These are phyloP conservation scores for Crotalus viridis DNA, from an alignment of 2,113 vertebrate genomes.

Conservation along the genomic window DNA sequence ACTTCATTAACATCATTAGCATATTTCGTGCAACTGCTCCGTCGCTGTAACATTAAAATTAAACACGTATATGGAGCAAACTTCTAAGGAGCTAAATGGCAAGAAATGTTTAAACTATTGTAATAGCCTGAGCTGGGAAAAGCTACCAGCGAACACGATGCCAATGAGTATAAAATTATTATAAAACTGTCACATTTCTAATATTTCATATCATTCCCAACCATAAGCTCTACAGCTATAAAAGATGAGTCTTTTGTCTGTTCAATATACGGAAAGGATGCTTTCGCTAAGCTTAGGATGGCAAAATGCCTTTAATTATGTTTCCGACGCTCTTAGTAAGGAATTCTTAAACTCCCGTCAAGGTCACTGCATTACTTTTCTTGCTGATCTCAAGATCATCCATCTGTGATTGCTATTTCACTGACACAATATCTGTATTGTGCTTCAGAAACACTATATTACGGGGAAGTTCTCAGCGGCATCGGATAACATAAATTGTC, in stretches of 20 bases:
- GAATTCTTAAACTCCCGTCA: slow-evolving; percentile 65
- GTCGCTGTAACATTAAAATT: slow-evolving; percentile 42
- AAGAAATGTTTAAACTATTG: slow-evolving; percentile 62
- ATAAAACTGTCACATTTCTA: slow-evolving; percentile 74
- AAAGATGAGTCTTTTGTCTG: slow-evolving; percentile 71
- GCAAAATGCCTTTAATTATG: slow-evolving; percentile 75
- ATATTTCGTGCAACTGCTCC: slow-evolving; percentile 46
- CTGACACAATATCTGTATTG: slow-evolving; percentile 49
- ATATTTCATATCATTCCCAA: slow-evolving; percentile 75
- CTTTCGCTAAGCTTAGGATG: slow-evolving; percentile 64
- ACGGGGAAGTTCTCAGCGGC: slow-evolving; percentile 33
- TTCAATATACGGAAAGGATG: slow-evolving; percentile 56
- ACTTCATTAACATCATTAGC: slow-evolving; percentile 41
- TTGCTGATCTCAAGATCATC: slow-evolving; percentile 63
- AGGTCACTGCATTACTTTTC: slow-evolving; percentile 67
- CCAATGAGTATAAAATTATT: slow-evolving; percentile 74
- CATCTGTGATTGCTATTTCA: slow-evolving; percentile 53
- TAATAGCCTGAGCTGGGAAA: slow-evolving; percentile 60
- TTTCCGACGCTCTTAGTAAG: slow-evolving; percentile 57
- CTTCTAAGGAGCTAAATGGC: slow-evolving; percentile 42
- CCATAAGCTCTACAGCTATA: slow-evolving; percentile 73
- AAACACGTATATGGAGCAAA: slow-evolving; percentile 39
- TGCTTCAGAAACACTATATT: slow-evolving; percentile 51
- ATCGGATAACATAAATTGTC: slow-evolving; percentile 38
- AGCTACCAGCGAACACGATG: slow-evolving; percentile 69